Base-by-base conservation (phyloP, 2,888 invertebrate species). In the Pasiphila rectangulata region DNA sequence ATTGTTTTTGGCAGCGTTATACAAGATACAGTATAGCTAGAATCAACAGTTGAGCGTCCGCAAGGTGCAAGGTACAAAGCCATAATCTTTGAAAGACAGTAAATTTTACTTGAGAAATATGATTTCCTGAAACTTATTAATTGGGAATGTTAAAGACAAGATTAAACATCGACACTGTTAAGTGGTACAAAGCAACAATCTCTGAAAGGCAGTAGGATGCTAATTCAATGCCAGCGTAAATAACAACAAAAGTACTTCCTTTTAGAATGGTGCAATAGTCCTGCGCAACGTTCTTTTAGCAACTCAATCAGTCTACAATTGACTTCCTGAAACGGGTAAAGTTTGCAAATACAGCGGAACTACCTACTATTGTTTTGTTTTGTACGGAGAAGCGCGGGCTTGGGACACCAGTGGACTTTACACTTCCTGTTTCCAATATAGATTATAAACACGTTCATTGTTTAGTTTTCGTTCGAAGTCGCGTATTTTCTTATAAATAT, bases 331-430 rank as follows among this genome's bases (percentile, higher is more conserved):
- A 84, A 85, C 66, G 70, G 65, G 69, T 69, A 72, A 69, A 74
- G 76, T 82, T 84, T 84, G 78, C 82, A 83, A 84, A 85, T 76
- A 79, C 76, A 81, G 68, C 86, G 87, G 86, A 88, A 86, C 85
- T 81, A 72, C 81, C 79, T 81, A 72, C 81, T 79, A 85, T 87
- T 88, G 87, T 88, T 83, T 87, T 87, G 86, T 88, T 83, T 80
- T 75, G 69, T 86, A 84, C 84, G 69, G 61, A 82, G 80, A 82
- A 83, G 74, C 74, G 72, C 69, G 71, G 66, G 76, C 70, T 76
- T 75, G 79, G 82, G 83, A 84, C 81, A 78, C 70, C 72, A 69
- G 65, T 78, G 76, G 76, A 77, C 75, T 83, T 78, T 69, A 76
- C 67, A 75, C 83, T 86, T 88, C 86, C 87, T 87, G 86, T 85